Base-by-base conservation (phyloP, 2,113 vertebrate genomes). In the Fulmarus glacialis region DNA sequence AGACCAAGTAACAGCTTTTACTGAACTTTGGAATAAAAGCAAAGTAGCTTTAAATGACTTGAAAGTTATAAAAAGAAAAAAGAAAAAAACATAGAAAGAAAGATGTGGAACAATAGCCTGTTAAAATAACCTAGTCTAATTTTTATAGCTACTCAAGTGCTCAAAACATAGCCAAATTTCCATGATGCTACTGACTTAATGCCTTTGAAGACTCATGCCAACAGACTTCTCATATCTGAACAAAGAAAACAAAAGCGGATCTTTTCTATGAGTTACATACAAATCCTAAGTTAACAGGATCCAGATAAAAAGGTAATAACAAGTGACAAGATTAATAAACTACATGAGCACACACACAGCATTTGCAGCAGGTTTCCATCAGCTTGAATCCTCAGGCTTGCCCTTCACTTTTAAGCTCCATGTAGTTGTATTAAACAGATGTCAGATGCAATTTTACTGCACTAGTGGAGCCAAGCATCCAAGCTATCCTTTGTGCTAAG, bases 111-210 rank as follows among this genome's bases (percentile, higher is more conserved):
- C 97, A 97, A 97, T 79, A 96, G 97, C 59, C 70, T 96, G 91
- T 95, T 97, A 98, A 98, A 98, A 99, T 97, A 98, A 97, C 95
- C 95, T 98, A 98, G 98, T 96, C 97, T 96, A 93, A 97, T 96
- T 97, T 98, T 98, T 97, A 98, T 95, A 97, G 98, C 95, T 97
- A 87, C 90, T 89, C 88, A 93, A 92, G 97, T 86, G 80, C 94
- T 95, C 79, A 95, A 95, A 96, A 92, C 72, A 58, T 73, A 94
- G 99, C 99, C 99, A 99, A 99, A 98, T 99, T 99, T 99, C 99
- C 99, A 99, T 99, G 99, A 99, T 99, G 99, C 98, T 98, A 98
- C 98, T 91, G 97, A 98, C 98, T 98, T 96, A 94, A 92, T 97
- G 98, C 93, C 98, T 98, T 98, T 98, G 98, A 98, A 98, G 98